Percentiles rank a stretch among this genome's conserved stretches.
These are phyloP conservation scores for Portunus trituberculatus DNA, from an alignment of 1,140 invertebrate genomes.

Conservation along the genomic window DNA sequence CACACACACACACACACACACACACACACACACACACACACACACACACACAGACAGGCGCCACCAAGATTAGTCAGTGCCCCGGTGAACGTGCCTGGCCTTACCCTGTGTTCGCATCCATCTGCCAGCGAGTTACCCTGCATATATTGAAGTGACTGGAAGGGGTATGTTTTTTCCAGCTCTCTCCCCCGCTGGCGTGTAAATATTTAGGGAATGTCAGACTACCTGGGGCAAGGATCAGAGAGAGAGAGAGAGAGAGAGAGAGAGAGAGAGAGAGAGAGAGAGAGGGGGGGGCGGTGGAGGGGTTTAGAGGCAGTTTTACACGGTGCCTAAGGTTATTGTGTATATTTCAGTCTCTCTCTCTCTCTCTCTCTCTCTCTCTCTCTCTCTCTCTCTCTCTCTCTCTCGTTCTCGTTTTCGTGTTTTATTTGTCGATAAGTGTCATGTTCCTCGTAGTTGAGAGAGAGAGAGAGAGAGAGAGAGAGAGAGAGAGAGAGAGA, in stretches of 20 bases:
- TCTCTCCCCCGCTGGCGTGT: background rate
- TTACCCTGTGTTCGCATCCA: background rate
- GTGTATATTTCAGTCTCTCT: background rate
- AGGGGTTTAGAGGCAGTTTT: background rate
- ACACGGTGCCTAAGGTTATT: background rate
- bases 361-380: background rate
- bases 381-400: background rate
- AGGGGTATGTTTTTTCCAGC: background rate
- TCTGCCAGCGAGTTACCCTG: background rate
- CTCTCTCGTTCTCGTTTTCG: no score
- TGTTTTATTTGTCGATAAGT: background rate
- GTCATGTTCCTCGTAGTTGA: background rate
- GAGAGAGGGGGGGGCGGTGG: no score
- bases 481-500: background rate
- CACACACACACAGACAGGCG: no score
- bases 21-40: background rate
- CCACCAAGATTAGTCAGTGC: no score
- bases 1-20: background rate
- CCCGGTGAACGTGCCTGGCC: no score
- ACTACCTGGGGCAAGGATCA: background rate
- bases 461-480: conserved; percentile 21
- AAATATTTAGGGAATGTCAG: background rate
- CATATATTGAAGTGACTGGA: background rate
- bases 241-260: conserved; percentile 20
- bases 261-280: background rate